Conservation (phyloP, 2,888 invertebrate genomes). For the Tortricodes alternella region DNA sequence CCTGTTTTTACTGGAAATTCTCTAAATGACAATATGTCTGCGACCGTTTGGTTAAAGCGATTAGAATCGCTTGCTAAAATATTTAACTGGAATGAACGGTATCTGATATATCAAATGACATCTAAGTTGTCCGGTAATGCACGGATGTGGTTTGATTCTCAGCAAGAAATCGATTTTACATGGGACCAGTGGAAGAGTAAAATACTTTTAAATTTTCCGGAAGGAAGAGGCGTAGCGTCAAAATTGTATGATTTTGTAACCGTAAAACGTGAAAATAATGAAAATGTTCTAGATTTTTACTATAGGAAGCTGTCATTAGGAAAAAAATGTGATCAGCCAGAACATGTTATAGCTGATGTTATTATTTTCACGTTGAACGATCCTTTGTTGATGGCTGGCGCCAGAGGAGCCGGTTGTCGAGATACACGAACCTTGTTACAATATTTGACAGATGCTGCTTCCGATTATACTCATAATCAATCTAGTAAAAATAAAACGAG, state of each 20-base stretch:
- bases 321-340: constrained; percentile 4
- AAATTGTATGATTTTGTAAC: constrained; percentile 9
- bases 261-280: background rate
- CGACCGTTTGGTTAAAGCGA: constrained; percentile 1
- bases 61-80: constrained; percentile 12
- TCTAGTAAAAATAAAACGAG: background rate
- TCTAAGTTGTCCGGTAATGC: background rate
- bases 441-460: constrained; percentile 7
- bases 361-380: constrained; percentile 13
- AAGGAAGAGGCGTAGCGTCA: background rate
- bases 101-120: constrained; percentile 14
- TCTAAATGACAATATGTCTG: background rate
- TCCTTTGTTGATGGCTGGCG: constrained; percentile 6
- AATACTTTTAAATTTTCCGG: background rate
- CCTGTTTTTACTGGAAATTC: constrained; percentile 8
- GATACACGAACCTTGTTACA: background rate
- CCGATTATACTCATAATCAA: background rate
- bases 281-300: constrained; percentile 8
- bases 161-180: constrained; percentile 4
- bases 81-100: constrained; percentile 2
- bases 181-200: constrained; percentile 9
- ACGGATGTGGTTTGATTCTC: background rate
- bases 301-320: constrained; percentile 5
- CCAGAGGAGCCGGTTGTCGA: constrained; percentile 8
- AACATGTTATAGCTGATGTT: constrained; percentile 9